These are phyloP conservation scores for Diadophis punctatus DNA, from an alignment of 2,113 vertebrate species.

Conservation along the genomic window DNA sequence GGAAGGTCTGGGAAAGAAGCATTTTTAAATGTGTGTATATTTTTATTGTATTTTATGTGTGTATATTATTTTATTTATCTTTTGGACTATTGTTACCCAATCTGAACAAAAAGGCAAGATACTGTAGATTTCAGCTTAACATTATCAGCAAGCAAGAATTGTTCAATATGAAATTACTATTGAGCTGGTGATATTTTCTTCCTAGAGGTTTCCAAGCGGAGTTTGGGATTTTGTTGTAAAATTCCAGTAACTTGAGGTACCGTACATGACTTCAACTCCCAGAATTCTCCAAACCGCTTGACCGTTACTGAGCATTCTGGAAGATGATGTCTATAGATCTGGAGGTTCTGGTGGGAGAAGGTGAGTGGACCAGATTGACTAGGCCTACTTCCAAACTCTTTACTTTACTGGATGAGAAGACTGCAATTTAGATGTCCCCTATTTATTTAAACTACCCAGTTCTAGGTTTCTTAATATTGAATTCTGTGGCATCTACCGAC, in stretches of 20 bases:
- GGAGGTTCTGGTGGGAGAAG: neutral
- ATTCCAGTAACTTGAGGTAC: neutral
- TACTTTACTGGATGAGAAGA: neutral
- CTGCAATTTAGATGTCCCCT: neutral
- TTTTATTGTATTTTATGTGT: neutral
- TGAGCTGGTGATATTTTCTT: neutral
- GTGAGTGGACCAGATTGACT: neutral
- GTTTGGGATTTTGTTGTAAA: neutral
- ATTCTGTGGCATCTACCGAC: neutral
- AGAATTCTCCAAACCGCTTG: neutral
- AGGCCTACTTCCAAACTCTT: neutral
- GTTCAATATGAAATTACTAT: neutral
- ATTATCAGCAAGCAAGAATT: neutral
- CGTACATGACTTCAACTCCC: neutral
- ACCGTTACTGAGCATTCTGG: neutral
- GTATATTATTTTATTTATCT: neutral
- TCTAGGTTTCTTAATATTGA: neutral
- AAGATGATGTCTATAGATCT: neutral
- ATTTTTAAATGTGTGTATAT: neutral
- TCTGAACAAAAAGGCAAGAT: neutral
- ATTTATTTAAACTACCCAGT: neutral
- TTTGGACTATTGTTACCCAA: neutral
- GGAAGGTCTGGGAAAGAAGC: neutral
- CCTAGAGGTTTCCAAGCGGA: neutral
- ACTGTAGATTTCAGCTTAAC: neutral